phyloP scores from a whole-genome alignment of 1,140 invertebrate species.

The Drosophila willistoni region DNA sequence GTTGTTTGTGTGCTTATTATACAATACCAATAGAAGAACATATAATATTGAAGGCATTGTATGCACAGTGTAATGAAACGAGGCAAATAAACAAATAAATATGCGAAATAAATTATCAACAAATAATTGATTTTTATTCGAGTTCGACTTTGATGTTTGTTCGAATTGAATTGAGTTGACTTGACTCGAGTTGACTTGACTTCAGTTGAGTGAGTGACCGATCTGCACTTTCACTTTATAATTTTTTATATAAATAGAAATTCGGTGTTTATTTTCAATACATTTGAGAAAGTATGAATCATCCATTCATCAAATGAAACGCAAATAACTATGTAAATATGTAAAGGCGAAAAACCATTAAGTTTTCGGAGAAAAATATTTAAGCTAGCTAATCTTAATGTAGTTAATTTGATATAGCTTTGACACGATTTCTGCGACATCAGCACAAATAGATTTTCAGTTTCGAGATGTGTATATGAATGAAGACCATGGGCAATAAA shows the following conservation, averaged over 20 bases:
- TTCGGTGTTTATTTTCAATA: conserved; percentile 13
- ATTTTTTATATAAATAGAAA: conserved; percentile 63
- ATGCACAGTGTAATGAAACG: background rate
- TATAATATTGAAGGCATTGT: background rate
- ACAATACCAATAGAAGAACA: conserved; percentile 23
- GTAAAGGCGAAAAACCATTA: background rate
- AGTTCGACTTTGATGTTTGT: conserved; percentile 24
- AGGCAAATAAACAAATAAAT: conserved; percentile 40
- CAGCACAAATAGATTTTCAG: too few relatives aligned
- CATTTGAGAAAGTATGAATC: conserved; percentile 15
- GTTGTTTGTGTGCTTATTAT: conserved; percentile 26
- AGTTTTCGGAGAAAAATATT: background rate
- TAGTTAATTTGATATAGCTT: too few relatives aligned
- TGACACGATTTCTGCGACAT: too few relatives aligned
- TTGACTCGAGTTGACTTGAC: background rate
- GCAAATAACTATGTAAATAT: conserved; percentile 17
- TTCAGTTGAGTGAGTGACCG: conserved; percentile 29
- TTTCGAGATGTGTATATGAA: too few relatives aligned
- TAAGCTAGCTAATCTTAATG: background rate
- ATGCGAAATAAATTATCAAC: conserved; percentile 45
- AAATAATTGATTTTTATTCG: conserved; percentile 52
- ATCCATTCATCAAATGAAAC: background rate
- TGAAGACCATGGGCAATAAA: too few relatives aligned
- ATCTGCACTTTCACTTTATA: conserved; percentile 57
- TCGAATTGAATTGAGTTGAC: background rate